Evolutionary conservation across 2,113 vertebrate genomes (phyloP), one percentile per base, ranked within the genome.

Genomic region (Speoplatyrhinus poulsoni): DNA sequence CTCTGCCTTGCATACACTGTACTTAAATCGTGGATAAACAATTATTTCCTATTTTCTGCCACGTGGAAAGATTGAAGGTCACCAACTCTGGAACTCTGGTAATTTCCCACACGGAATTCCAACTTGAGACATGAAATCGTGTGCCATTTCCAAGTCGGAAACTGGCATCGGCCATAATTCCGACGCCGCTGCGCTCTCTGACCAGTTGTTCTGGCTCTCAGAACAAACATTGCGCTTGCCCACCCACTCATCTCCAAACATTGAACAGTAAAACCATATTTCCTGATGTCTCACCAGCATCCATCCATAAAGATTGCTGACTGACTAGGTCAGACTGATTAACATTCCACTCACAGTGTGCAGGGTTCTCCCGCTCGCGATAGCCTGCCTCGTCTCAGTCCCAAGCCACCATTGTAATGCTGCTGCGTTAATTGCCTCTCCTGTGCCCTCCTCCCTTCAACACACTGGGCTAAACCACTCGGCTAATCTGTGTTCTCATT

Each of bases 401-500:
- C 33, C 33, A n/a, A 61, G 60, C 60, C 75, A 56, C 69, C 47
- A 54, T 65, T 67, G 26, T 56, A 33, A 58, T 54, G 69, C 61
- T 52, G 67, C 62, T 15, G 55, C 65, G 68, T 70, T 76, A 69
- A 69, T 68, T 67, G 33, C 66, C 60, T 60, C 53, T 12, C 57
- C 58, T 19, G 32, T 8, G n/a, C 49, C 78, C 60, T 54, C 67
- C 73, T 56, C 56, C 66, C 49, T 41, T 63, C 62, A 68, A 60
- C 49, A 70, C 62, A 62, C 48, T 60, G 69, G 48, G 65, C 83
- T 61, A 69, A 26, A 26, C 71, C 60, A 75, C 67, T 26, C 70
- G 3, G 72, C 81, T 73, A 64, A 70, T 84, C 83, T 62, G 61
- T 68, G 56, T 67, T 75, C 74, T 73, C 77, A 33, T 82, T 72